Percentiles rank a stretch among this genome's conserved stretches.
Conservation (phyloP, 2,113 vertebrate species). For the Etheostoma spectabile region DNA sequence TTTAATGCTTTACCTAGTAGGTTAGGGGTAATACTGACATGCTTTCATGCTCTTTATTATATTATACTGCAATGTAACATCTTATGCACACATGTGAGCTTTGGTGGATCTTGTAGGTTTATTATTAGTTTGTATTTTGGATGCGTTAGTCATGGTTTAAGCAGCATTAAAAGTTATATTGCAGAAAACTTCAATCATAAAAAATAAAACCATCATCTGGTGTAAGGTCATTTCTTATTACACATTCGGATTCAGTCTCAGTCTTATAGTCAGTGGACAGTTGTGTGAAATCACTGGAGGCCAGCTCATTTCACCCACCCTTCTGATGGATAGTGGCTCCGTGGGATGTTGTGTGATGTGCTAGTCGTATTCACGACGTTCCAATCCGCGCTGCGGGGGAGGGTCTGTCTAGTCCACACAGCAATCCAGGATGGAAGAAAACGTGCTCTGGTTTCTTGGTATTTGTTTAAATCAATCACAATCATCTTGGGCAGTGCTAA, state of each 20-base stretch:
- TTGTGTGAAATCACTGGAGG: slow-evolving; percentile 8
- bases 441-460: too few relatives aligned
- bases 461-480: too few relatives aligned
- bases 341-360: background rate
- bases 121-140: background rate
- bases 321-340: background rate
- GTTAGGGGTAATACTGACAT: too few relatives aligned
- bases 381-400: too few relatives aligned
- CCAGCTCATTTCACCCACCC: background rate
- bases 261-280: background rate
- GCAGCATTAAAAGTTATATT: background rate
- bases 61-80: background rate
- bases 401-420: too few relatives aligned
- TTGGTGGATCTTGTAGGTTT: background rate
- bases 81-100: background rate
- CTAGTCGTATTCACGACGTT: too few relatives aligned
- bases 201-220: background rate
- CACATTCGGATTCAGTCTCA: background rate
- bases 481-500: too few relatives aligned
- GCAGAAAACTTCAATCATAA: background rate
- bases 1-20: too few relatives aligned
- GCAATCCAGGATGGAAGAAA: too few relatives aligned
- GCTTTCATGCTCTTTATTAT: too few relatives aligned
- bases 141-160: background rate
- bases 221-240: background rate